Evolutionary conservation across 1,140 invertebrate species (phyloP).

Genomic region (Drosophila lacteicornis): DNA sequence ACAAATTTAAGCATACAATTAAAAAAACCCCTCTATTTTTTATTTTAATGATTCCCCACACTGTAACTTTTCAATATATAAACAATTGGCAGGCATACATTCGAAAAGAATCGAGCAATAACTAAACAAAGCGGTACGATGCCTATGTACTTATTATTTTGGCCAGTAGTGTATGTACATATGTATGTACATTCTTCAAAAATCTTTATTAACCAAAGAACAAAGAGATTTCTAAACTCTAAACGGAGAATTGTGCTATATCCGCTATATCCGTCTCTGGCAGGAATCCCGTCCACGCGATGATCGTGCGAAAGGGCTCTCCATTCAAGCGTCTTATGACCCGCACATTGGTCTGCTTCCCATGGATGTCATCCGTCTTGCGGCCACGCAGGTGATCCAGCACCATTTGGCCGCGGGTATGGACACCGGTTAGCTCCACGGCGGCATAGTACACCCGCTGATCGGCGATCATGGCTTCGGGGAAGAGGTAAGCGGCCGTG

Average conservation of each 20-base stretch:
- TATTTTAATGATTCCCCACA: too few relatives aligned
- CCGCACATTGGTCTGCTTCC: conserved; percentile 36
- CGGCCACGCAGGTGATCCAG: conserved; percentile 57
- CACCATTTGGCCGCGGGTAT: conserved; percentile 72
- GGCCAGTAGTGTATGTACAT: too few relatives aligned
- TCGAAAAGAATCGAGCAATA: too few relatives aligned
- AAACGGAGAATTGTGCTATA: conserved; percentile 13
- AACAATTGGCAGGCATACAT: too few relatives aligned
- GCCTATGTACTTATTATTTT: too few relatives aligned
- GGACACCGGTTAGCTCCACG: conserved; percentile 49
- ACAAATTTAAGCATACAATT: too few relatives aligned
- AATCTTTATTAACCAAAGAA: background rate
- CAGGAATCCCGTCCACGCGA: conserved; percentile 51
- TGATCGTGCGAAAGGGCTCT: conserved; percentile 47
- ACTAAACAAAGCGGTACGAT: too few relatives aligned
- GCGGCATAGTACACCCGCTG: conserved; percentile 80
- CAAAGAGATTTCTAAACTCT: background rate
- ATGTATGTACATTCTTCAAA: background rate
- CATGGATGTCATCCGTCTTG: conserved; percentile 35
- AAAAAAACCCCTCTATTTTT: too few relatives aligned
- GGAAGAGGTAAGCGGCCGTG: conserved; percentile 85
- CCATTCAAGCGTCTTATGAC: conserved; percentile 44
- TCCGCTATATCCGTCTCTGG: conserved; percentile 10
- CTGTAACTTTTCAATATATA: too few relatives aligned
- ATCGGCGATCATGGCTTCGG: conserved; percentile 71